Percentiles rank a stretch among this genome's conserved stretches.
These are phyloP conservation scores for Lycopodina hypogea DNA, from an alignment of 37 sponge, comb jelly and placozoan species.

Conservation along the genomic window DNA sequence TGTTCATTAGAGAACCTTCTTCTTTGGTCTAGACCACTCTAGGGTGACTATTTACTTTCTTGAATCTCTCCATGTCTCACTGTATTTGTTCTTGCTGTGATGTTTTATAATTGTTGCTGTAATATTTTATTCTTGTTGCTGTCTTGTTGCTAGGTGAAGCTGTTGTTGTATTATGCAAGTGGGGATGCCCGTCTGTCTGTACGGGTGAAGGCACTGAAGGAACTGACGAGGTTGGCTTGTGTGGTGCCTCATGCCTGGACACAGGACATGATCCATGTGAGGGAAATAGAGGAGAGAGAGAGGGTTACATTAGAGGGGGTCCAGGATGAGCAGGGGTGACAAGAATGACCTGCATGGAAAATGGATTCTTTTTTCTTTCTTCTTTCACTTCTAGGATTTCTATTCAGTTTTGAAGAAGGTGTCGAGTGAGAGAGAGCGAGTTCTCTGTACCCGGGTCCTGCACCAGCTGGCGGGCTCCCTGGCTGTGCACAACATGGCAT, in stretches of 20 bases:
- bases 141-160: slow-evolving; percentile 34
- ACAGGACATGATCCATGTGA: slow-evolving; percentile 50
- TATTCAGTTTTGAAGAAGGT: slow-evolving; percentile 16
- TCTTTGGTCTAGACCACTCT: too few relatives aligned
- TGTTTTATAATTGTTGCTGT: too few relatives aligned
- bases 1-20: too few relatives aligned
- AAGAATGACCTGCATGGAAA: too few relatives aligned
- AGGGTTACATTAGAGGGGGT: neutral
- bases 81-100: too few relatives aligned
- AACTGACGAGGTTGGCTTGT: slow-evolving; percentile 36
- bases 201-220: slow-evolving; percentile 27
- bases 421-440: slow-evolving; percentile 28
- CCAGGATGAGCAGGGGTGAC: too few relatives aligned
- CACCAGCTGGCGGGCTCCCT: slow-evolving; percentile 45
- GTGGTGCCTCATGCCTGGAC: slow-evolving; percentile 73
- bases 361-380: neutral
- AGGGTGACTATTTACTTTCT: too few relatives aligned
- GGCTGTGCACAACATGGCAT: slow-evolving; percentile 57
- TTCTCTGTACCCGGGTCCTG: slow-evolving; percentile 2
- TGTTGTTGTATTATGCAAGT: slow-evolving; percentile 50
- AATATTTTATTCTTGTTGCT: neutral
- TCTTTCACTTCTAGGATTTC: slow-evolving; percentile 11
- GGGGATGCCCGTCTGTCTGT: slow-evolving; percentile 54
- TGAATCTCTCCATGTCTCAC: too few relatives aligned
- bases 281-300: neutral